Percentiles rank a stretch among this genome's conserved stretches.
phyloP scores from a whole-genome alignment of 1,140 invertebrate genomes.

The Drosophila gunungcola region DNA sequence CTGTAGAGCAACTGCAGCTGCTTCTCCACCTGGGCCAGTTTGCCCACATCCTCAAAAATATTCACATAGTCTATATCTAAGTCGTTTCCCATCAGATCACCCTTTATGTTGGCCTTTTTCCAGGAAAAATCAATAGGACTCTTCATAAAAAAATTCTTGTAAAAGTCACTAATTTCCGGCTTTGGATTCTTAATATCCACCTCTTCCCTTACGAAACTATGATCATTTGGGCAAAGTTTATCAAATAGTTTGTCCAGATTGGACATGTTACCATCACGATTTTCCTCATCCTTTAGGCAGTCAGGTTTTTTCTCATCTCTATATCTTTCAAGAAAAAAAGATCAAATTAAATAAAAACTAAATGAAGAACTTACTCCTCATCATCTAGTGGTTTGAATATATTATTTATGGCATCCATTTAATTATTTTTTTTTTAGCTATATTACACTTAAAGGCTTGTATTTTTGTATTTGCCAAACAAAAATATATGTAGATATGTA shows the following conservation, averaged over 20 bases:
- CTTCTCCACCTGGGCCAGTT: constrained; percentile 41
- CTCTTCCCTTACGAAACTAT: neutral
- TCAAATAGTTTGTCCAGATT: constrained; percentile 2
- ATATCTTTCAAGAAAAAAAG: neutral
- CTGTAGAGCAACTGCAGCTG: constrained; percentile 51
- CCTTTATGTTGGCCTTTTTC: constrained; percentile 5
- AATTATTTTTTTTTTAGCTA: neutral
- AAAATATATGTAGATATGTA: neutral
- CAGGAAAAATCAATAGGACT: constrained; percentile 1
- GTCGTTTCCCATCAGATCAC: constrained; percentile 5
- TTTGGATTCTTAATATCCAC: neutral
- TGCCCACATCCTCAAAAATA: constrained; percentile 46
- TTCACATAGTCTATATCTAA: constrained; percentile 49
- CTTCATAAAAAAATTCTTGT: neutral
- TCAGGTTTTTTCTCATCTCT: neutral
- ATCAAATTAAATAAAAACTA: neutral
- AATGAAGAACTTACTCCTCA: neutral
- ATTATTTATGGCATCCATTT: neutral
- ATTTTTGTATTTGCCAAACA: neutral
- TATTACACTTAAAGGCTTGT: neutral
- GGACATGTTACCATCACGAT: neutral
- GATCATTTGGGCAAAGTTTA: neutral
- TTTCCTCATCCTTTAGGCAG: neutral
- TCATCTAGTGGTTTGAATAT: neutral
- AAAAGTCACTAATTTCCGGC: neutral